Evolutionary conservation across 2,888 invertebrate genomes (phyloP), one percentile per base, ranked within the genome.

Genomic region (Thelaira solivaga): DNA sequence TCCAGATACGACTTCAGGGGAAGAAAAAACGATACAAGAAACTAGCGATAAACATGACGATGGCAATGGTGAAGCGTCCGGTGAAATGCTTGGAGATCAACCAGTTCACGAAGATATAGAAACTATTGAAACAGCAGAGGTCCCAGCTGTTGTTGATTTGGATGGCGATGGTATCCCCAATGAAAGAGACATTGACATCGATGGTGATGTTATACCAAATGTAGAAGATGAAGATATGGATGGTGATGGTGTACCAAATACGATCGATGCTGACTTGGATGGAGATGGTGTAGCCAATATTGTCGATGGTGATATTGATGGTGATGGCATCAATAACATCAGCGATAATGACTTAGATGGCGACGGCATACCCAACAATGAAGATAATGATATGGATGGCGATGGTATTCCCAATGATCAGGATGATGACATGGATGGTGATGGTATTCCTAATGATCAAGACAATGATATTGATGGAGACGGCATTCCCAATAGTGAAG

Each of bases 31-130:
- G 82, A 84, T 82, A 67, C 83, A 82, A 88, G 90, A 90, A 88
- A 89, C 88, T 89, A n/a, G n/a, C n/a, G 91, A 91, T 89, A 87
- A 81, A 55, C 80, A 81, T 78, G 80, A 77, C 78, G 81, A 76
- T 80, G 82, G 81, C 79, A 81, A 85, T 64, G 85, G 82, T 13
- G 82, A 81, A 51, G 82, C 81, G 26, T 81, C 83, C 53, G 83
- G 81, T 77, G 85, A 82, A 65, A 78, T 78, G 78, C 61, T 69
- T 45, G 78, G 78, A 53, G 78, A 78, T 51, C 69, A 78, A 61
- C 74, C 78, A 80, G 85, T 69, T 36, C 62, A 84, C 80, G 80
- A 82, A 72, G 81, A 81, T 18, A 80, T 82, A 73, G 87, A 87
- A 82, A 87, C 87, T 76, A 82, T 86, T 71, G 87, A 88, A 82